phyloP scores from a whole-genome alignment of 2,113 vertebrate species.

The Nothobranchius kuhntae region DNA sequence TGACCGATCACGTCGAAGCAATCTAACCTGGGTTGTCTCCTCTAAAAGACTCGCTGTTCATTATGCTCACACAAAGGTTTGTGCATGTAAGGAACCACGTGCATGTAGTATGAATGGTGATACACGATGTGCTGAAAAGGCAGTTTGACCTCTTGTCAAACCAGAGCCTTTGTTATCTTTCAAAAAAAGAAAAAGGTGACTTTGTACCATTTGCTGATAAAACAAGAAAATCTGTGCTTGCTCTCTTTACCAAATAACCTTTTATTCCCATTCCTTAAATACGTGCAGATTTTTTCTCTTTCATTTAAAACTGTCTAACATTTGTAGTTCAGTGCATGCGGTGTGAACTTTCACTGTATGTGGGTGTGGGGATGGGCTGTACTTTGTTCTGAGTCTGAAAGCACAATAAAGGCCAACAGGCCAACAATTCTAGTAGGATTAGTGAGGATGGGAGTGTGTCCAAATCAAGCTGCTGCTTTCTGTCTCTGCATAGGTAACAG shows the following conservation, averaged over 20 bases:
- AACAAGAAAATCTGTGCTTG: conserved; percentile 1
- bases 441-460: conserved; percentile 21
- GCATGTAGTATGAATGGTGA: conserved; percentile 43
- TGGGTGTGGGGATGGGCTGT: conserved; percentile 61
- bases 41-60: conserved; percentile 41
- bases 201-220: conserved; percentile 25
- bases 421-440: conserved; percentile 55
- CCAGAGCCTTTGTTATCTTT: conserved; percentile 45
- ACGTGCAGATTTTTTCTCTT: conserved; percentile 9
- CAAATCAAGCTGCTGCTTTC: conserved; percentile 20
- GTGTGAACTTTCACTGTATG: conserved; percentile 37
- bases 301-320: background rate
- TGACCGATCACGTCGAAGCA: conserved; percentile 49
- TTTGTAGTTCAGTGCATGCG: background rate
- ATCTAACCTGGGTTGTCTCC: conserved; percentile 47
- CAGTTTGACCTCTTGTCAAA: conserved; percentile 50
- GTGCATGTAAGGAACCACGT: conserved; percentile 52
- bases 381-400: conserved; percentile 62
- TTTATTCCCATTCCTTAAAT: conserved; percentile 36
- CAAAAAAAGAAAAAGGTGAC: conserved; percentile 9
- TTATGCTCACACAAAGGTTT: conserved; percentile 71
- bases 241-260: conserved; percentile 3
- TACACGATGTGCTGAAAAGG: conserved; percentile 57
- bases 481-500: background rate
- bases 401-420: conserved; percentile 57